phyloP scores from a whole-genome alignment of 53 echinoderm and acorn worm genomes.

The Actinopyga echinites region DNA sequence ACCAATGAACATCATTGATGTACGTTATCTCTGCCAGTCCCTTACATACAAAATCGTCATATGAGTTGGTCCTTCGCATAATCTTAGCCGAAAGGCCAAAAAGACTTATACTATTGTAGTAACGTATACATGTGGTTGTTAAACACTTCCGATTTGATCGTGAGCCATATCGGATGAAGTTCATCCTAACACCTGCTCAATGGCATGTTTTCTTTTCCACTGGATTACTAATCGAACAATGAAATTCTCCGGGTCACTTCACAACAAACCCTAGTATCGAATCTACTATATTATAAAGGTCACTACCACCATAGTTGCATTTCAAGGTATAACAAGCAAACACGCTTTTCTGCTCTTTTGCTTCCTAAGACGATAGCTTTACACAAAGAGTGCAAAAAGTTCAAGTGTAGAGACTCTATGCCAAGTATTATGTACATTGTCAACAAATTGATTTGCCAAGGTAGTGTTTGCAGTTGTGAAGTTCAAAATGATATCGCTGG shows the following conservation, averaged over 20 bases:
- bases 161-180: slow-evolving; percentile 11
- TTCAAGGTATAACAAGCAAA: too few relatives aligned
- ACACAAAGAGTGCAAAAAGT: background rate
- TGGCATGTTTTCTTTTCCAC: slow-evolving; percentile 24
- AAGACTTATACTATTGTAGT: background rate
- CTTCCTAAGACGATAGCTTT: too few relatives aligned
- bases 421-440: slow-evolving; percentile 15
- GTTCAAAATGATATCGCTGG: too few relatives aligned
- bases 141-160: slow-evolving; percentile 27
- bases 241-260: slow-evolving; percentile 32
- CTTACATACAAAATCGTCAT: too few relatives aligned
- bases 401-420: background rate
- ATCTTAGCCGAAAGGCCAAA: too few relatives aligned
- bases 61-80: too few relatives aligned
- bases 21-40: too few relatives aligned
- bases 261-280: slow-evolving; percentile 1
- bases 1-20: too few relatives aligned
- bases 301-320: too few relatives aligned
- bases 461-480: background rate
- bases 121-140: background rate
- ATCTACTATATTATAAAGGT: too few relatives aligned
- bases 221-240: slow-evolving; percentile 23
- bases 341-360: too few relatives aligned
- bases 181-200: slow-evolving; percentile 31
- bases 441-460: slow-evolving; percentile 3